These are phyloP conservation scores for Ptychochromis oligacanthus DNA, from an alignment of 2,113 vertebrate species.

Conservation along the genomic window DNA sequence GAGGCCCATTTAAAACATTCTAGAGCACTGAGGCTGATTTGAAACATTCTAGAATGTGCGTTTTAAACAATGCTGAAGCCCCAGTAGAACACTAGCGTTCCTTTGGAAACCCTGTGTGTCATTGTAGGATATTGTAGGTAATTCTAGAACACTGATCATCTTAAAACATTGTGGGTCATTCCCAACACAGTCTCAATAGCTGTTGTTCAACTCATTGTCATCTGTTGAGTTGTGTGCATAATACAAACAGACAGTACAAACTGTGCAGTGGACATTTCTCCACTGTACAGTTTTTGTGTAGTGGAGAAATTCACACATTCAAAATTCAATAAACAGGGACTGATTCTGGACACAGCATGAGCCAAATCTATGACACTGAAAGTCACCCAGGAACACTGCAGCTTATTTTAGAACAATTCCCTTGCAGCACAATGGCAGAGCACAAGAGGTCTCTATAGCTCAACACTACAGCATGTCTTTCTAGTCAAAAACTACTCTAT, in stretches of 20 bases:
- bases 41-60: background rate
- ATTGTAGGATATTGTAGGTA: background rate
- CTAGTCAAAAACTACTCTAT: background rate
- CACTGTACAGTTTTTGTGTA: background rate
- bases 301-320: background rate
- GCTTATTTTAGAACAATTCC: background rate
- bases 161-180: background rate
- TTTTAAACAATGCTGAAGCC: background rate
- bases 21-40: background rate
- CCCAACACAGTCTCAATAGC: background rate
- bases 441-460: slow-evolving; percentile 59
- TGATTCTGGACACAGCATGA: background rate
- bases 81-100: background rate
- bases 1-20: background rate
- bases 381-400: too few species aligned
- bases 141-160: background rate
- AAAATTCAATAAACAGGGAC: background rate
- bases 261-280: too few species aligned
- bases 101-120: too few species aligned
- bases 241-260: background rate
- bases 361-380: background rate
- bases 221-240: background rate
- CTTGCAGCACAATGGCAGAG: background rate
- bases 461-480: background rate
- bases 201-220: rapidly evolving